Evolutionary conservation across 1,140 invertebrate genomes (phyloP).

Genomic region (Gerris buenoi): DNA sequence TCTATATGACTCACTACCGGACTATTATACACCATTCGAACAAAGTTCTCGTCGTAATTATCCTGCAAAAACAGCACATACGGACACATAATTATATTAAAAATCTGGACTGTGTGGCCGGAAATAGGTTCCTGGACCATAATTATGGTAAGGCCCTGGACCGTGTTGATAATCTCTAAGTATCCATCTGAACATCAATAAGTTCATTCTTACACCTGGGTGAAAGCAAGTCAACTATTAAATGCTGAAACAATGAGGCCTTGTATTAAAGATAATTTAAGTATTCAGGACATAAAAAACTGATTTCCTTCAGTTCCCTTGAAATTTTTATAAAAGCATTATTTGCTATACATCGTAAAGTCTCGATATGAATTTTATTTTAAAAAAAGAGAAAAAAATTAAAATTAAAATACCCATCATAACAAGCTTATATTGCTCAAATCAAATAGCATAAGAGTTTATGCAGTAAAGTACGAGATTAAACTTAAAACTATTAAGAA

Average conservation of each 20-base stretch:
- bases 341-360: too few species aligned
- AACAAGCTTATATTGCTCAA: too few species aligned
- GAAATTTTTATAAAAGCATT: too few species aligned
- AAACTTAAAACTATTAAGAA: too few species aligned
- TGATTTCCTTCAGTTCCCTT: too few species aligned
- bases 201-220: background rate
- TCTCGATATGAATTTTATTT: too few species aligned
- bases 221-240: background rate
- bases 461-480: too few species aligned
- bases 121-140: background rate
- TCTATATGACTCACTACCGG: conserved; percentile 57
- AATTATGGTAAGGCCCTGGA: background rate
- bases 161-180: background rate
- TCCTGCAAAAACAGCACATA: conserved; percentile 41
- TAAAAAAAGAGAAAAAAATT: too few species aligned
- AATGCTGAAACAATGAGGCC: background rate
- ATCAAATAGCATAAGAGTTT: too few species aligned
- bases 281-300: too few species aligned
- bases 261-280: too few species aligned
- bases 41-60: conserved; percentile 73
- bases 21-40: conserved; percentile 59
- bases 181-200: background rate
- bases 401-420: too few species aligned
- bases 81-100: background rate
- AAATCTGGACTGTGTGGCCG: background rate